Conservation (phyloP, 2,888 invertebrate species). For the Macrophya alboannulata region DNA sequence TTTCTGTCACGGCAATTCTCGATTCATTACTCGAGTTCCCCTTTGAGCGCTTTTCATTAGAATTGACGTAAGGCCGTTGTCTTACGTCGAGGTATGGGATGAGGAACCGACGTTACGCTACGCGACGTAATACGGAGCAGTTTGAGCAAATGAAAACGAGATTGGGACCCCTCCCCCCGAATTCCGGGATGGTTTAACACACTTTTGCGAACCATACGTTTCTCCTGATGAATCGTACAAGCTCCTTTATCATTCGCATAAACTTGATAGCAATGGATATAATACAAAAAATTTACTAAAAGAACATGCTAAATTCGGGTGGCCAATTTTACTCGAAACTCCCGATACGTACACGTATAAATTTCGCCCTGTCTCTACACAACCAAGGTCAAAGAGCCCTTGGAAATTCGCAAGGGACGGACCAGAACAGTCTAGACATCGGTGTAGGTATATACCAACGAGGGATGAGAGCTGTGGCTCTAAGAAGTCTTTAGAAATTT, state of each 20-base stretch:
- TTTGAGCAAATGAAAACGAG: conserved; percentile 32
- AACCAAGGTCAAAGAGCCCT: background rate
- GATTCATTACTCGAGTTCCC: conserved; percentile 41
- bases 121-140: background rate
- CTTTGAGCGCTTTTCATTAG: conserved; percentile 43
- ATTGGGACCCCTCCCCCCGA: background rate
- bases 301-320: too few relatives aligned
- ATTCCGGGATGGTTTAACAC: conserved; percentile 1
- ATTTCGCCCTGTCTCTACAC: too few relatives aligned
- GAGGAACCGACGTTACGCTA: conserved; percentile 2
- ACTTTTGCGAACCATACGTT: conserved; percentile 10
- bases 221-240: conserved; percentile 11
- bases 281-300: background rate
- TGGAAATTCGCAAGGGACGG: background rate
- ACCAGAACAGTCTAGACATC: conserved; percentile 20
- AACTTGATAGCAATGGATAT: background rate
- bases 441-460: background rate
- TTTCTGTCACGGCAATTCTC: conserved; percentile 51
- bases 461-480: background rate
- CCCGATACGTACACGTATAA: too few relatives aligned
- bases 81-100: background rate
- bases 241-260: background rate
- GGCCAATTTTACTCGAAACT: too few relatives aligned
- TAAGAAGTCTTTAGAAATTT: background rate
- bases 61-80: conserved; percentile 44